These are phyloP conservation scores for Volucella inflata DNA, from an alignment of 2,888 invertebrate species.

Conservation along the genomic window DNA sequence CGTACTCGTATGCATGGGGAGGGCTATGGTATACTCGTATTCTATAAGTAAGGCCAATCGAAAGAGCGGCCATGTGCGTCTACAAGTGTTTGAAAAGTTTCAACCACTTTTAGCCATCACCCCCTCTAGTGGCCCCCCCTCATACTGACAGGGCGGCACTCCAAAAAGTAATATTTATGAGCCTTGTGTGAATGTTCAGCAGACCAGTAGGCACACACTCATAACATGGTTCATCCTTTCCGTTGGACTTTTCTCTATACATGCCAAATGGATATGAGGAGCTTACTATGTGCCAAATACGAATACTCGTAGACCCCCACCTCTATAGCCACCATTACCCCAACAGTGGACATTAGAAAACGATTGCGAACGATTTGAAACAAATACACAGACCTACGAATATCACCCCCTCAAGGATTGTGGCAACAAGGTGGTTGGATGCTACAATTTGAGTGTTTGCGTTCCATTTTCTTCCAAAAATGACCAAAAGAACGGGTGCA, in stretches of 20 bases:
- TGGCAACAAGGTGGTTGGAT: background rate
- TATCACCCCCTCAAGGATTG: conserved; percentile 7
- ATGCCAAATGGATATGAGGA: conserved; percentile 20
- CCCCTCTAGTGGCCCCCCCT: background rate
- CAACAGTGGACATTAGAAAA: conserved; percentile 69
- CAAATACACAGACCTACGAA: conserved; percentile 60
- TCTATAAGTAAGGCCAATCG: conserved; percentile 40
- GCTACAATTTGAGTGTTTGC: conserved; percentile 66
- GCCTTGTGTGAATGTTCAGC: conserved; percentile 56
- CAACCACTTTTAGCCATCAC: conserved; percentile 2
- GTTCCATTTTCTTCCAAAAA: conserved; percentile 64
- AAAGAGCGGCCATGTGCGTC: conserved; percentile 65
- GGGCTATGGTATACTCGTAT: background rate
- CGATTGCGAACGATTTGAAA: conserved; percentile 74
- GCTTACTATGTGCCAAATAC: conserved; percentile 31
- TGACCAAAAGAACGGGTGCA: conserved; percentile 1
- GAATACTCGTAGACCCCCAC: background rate
- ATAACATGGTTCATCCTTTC: conserved; percentile 70
- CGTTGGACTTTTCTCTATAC: conserved; percentile 26
- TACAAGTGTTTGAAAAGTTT: conserved; percentile 56
- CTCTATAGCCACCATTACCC: background rate
- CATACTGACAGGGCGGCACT: conserved; percentile 27
- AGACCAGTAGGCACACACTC: conserved; percentile 57
- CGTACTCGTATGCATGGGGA: conserved; percentile 29
- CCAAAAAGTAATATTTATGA: conserved; percentile 74